phyloP scores from a whole-genome alignment of 1,140 invertebrate genomes.

The Leptinotarsa lineolata region DNA sequence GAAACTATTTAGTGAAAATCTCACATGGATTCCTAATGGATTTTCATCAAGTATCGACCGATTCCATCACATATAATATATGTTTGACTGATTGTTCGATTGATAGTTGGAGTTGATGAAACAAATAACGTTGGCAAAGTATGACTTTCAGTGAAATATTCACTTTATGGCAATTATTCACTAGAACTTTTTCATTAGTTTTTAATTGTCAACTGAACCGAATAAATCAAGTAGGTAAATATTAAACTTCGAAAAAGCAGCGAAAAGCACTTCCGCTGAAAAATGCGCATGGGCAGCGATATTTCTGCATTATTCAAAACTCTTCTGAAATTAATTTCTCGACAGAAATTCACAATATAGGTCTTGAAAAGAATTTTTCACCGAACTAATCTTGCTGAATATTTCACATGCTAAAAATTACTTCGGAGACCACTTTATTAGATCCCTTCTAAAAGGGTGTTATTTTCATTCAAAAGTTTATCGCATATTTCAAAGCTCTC shows the following conservation, averaged over 20 bases:
- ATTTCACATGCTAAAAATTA: background rate
- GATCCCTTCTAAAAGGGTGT: background rate
- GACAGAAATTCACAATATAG: background rate
- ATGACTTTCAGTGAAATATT: too few species aligned
- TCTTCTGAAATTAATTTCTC: background rate
- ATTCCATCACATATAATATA: too few species aligned
- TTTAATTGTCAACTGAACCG: background rate
- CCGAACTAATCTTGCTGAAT: background rate
- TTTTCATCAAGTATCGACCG: too few species aligned
- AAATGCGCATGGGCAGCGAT: background rate
- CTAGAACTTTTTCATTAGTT: background rate
- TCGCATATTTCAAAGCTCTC: background rate
- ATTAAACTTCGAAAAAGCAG: background rate
- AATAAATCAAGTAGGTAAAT: background rate
- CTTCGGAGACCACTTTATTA: conserved; percentile 6
- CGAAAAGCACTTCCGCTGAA: background rate
- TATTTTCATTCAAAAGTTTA: background rate
- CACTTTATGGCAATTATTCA: too few species aligned
- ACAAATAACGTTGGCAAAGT: too few species aligned
- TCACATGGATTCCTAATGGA: too few species aligned
- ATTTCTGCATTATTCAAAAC: background rate
- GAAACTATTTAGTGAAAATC: too few species aligned
- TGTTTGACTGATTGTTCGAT: too few species aligned
- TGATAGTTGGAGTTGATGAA: too few species aligned
- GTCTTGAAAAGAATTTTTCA: background rate